Base-by-base conservation (phyloP, 2,888 invertebrate genomes). In the Pristionchus mayeri region DNA sequence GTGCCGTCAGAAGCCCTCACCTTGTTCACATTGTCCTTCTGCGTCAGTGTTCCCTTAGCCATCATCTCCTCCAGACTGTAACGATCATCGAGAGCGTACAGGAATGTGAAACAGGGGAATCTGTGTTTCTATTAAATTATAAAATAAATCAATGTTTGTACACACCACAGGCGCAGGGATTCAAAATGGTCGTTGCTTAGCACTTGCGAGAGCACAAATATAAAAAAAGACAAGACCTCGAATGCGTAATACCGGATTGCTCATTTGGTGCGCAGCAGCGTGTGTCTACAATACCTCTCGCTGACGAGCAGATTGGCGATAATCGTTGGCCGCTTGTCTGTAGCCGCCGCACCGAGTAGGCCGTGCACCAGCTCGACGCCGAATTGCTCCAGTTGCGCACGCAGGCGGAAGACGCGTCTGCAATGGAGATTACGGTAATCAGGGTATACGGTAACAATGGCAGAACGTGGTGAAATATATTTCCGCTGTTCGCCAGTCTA, bases 311-410 rank as follows among this genome's bases (percentile, higher is more conserved):
- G 44, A 13, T 76, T 27, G 4, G 13, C 16, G 7, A 76, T 48
- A 24, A 50, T 76, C 18, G 44, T 24, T 13, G 44, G 6, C 30
- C 76, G 44, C 30, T 50, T 44, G 50, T 76, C 76, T 18, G 27
- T 27, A 48, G 3, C 6, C 44, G 44, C 37, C 27, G 21, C 44
- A 16, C 11, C 48, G 0, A 67, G 37, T 16, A 76, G 48, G 11
- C 48, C 76, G 50, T 76, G 27, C 44, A 76, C 76, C 50, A 76
- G n/a, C 50, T 76, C 76, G 11, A 48, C 76, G 3, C 76, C 76
- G 27, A 76, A 76, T 24, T 76, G 76, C 50, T 76, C 76, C 48
- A 76, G 50, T 24, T 76, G 76, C 13, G 76, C 24, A 18, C 76
- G 76, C 48, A 76, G 76, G 13, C 76, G 76, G 48, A 76, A 48